These are phyloP conservation scores for Turnix velox DNA, from an alignment of 2,113 vertebrate species.

Conservation along the genomic window DNA sequence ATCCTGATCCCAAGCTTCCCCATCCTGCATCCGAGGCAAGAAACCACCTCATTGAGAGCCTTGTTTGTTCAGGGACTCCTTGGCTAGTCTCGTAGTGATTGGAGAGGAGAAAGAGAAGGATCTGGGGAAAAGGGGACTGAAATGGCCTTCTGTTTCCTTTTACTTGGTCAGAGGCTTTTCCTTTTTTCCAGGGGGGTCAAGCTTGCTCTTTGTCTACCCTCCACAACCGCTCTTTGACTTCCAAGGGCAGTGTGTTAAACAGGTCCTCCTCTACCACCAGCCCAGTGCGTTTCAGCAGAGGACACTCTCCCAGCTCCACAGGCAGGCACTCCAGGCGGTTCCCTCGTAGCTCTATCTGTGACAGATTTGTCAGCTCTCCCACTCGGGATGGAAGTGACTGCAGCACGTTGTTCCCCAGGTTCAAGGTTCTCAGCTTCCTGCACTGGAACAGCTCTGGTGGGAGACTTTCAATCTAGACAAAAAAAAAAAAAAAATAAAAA, in stretches of 20 bases:
- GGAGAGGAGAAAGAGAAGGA: not conserved
- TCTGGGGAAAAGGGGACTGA: not conserved
- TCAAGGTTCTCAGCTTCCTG: conserved; percentile 89
- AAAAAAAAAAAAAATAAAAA: not conserved
- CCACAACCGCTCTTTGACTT: conserved; percentile 93
- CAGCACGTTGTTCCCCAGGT: conserved; percentile 93
- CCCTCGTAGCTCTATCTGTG: conserved; percentile 91
- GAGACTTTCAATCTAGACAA: conserved; percentile 85
- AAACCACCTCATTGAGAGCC: not conserved
- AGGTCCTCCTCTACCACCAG: conserved; percentile 95
- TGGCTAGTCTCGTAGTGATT: not conserved
- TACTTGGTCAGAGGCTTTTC: not conserved
- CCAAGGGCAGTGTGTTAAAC: conserved; percentile 89
- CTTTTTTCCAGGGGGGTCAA: conserved; percentile 61
- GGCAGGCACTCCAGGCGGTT: conserved; percentile 94
- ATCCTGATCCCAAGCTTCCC: not conserved
- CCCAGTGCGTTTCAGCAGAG: conserved; percentile 86
- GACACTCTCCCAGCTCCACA: conserved; percentile 92
- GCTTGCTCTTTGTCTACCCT: conserved; percentile 91
- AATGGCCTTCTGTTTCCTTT: conserved; percentile 36
- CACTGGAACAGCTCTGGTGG: conserved; percentile 96
- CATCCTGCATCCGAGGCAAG: conserved; percentile 9
- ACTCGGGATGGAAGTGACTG: conserved; percentile 88
- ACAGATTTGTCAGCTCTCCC: conserved; percentile 87
- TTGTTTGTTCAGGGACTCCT: conserved; percentile 22